A percentile compares a stretch with the other conserved stretches of the same genome.
These are phyloP conservation scores for Chloroceryle inda DNA, from an alignment of 2,797 vertebrate genomes.

Conservation along the genomic window DNA sequence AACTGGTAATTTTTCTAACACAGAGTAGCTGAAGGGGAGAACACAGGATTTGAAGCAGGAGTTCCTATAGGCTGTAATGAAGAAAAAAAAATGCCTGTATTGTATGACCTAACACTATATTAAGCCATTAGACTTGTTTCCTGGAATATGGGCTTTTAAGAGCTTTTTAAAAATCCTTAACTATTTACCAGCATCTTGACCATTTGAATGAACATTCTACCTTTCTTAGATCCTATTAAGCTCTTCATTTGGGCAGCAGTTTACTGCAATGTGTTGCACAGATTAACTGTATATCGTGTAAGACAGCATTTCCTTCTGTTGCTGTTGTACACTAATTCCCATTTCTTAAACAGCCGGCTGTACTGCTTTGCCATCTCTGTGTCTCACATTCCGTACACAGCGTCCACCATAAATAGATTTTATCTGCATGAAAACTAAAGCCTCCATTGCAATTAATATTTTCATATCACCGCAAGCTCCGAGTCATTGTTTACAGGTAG, in stretches of 20 bases:
- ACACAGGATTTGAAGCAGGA: background rate
- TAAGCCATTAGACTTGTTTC: background rate
- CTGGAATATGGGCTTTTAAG: background rate
- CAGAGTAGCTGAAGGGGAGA: background rate
- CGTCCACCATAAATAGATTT: background rate
- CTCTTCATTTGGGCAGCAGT: background rate
- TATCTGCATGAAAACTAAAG: background rate
- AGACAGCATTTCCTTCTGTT: background rate
- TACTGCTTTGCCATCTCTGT: background rate
- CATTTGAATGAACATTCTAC: background rate
- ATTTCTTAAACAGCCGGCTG: background rate
- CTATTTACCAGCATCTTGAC: background rate
- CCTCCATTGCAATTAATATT: background rate
- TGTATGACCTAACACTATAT: background rate
- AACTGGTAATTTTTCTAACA: background rate
- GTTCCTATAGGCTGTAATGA: background rate
- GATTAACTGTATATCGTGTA: background rate
- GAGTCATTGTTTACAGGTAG: slow-evolving; percentile 12
- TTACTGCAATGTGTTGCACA: background rate
- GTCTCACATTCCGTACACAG: background rate
- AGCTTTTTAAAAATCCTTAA: background rate
- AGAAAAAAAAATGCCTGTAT: background rate
- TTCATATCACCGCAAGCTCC: background rate
- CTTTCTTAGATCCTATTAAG: background rate
- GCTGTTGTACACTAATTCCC: background rate